Evolutionary conservation across 2,797 vertebrate genomes (phyloP), one percentile per base, ranked within the genome.

Genomic region (Sternotherus odoratus): DNA sequence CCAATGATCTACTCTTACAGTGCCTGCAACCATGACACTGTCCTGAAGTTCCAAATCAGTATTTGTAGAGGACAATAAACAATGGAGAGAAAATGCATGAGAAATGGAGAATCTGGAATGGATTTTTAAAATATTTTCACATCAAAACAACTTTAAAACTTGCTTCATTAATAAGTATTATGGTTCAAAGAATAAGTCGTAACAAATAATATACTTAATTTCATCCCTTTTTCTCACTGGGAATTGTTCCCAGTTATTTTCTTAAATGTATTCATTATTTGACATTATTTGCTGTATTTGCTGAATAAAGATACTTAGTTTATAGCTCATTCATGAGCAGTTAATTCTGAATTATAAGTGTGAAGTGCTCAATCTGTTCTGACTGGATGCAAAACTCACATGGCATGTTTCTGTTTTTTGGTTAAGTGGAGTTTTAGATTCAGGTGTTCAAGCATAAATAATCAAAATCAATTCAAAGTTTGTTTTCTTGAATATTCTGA

Each of bases 21-120:
- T 1, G 13, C 8, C 83, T 53, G 21, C 43, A 79, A 1, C 30
- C 30, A 21, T 0, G 0, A 0, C 1, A 23, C 30, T 36, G 74
- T n/a, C 46, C 30, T 30, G 24, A 24, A 54, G 69, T 16, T 90
- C 66, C 49, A 56, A 1, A 75, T 24, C 60, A 75, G 23, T 9
- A 43, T 1, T 13, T 33, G 54, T 46, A 80, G 12, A 54, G 6
- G 36, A 24, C 53, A 91, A 1, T 0, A 0, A 86, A 57, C 9
- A 77, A 17, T 30, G 33, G 60, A 19, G 8, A 77, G 10, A 85
- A 85, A 2, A 10, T 1, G 10, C 4, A 50, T 4, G 8, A 79
- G 87, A 77, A 60, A 81, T 30, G 33, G 33, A n/a, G 60, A 2
- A 88, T 15, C 15, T 85, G 30, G 36, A 90, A 21, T 8, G 39